Conservation (phyloP, 1,140 invertebrate genomes). For the Zaprionus vittiger region DNA sequence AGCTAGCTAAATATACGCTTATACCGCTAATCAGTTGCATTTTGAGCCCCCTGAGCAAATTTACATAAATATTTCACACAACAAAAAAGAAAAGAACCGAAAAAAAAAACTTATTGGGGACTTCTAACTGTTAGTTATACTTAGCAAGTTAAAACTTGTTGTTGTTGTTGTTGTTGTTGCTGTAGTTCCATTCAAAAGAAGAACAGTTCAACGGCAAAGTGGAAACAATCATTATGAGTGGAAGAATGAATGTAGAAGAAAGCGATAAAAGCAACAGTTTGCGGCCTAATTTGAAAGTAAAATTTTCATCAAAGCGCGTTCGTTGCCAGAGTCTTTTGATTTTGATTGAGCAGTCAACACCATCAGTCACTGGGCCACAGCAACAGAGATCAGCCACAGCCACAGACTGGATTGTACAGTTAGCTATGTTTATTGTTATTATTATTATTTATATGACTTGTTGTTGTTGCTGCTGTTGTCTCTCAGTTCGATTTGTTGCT, state of each 20-base stretch:
- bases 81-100: constrained; percentile 27
- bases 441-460: constrained; percentile 63
- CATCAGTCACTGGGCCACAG: constrained; percentile 37
- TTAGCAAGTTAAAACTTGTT: constrained; percentile 35
- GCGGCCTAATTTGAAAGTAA: constrained; percentile 83
- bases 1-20: constrained; percentile 40
- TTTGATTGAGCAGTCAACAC: constrained; percentile 64
- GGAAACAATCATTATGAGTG: constrained; percentile 64
- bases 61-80: constrained; percentile 82
- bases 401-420: constrained; percentile 51
- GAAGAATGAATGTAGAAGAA: constrained; percentile 79
- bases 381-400: neutral
- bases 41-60: constrained; percentile 71
- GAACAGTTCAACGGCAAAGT: constrained; percentile 52
- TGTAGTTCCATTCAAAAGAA: constrained; percentile 64
- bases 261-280: constrained; percentile 82
- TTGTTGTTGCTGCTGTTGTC: neutral
- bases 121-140: constrained; percentile 78
- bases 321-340: constrained; percentile 59
- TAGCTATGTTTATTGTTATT: constrained; percentile 65
- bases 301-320: constrained; percentile 60
- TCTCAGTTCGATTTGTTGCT: constrained; percentile 34
- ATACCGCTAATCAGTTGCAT: constrained; percentile 82
- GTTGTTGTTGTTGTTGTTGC: constrained; percentile 12
- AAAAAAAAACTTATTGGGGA: constrained; percentile 70